Conservation (phyloP, 2,113 vertebrate species). For the Hyperoodon ampullatus region DNA sequence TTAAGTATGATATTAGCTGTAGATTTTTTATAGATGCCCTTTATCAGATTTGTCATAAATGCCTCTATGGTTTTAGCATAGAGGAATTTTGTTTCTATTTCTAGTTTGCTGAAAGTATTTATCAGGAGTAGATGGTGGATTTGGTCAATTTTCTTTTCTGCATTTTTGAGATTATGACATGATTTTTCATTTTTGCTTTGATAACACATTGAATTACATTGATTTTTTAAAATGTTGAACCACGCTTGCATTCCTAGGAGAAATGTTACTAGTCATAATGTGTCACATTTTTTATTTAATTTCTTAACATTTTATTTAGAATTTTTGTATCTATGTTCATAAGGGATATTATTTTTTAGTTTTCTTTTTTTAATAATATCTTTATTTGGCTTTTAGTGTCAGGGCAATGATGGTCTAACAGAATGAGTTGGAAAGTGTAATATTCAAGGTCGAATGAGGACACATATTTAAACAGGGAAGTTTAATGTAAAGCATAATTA, state of each 20-base stretch:
- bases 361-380: not conserved
- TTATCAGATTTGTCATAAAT: not conserved
- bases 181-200: not conserved
- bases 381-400: not conserved
- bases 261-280: not conserved
- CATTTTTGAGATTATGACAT: not conserved
- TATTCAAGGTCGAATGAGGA: not conserved
- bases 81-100: not conserved
- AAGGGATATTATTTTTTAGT: not conserved
- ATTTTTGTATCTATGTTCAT: not conserved
- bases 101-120: not conserved
- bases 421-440: not conserved
- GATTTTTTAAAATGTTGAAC: not conserved
- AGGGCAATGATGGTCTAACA: not conserved
- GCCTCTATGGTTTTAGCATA: not conserved
- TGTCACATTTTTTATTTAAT: not conserved
- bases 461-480: not conserved
- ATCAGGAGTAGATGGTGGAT: not conserved
- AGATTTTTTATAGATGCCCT: not conserved
- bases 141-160: not conserved
- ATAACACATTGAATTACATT: not conserved
- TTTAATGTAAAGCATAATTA: not conserved
- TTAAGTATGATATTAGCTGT: not conserved
- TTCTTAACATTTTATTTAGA: not conserved
- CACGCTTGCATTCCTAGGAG: not conserved